Base-by-base conservation (phyloP, 2,888 invertebrate species). In the Bombylius major region DNA sequence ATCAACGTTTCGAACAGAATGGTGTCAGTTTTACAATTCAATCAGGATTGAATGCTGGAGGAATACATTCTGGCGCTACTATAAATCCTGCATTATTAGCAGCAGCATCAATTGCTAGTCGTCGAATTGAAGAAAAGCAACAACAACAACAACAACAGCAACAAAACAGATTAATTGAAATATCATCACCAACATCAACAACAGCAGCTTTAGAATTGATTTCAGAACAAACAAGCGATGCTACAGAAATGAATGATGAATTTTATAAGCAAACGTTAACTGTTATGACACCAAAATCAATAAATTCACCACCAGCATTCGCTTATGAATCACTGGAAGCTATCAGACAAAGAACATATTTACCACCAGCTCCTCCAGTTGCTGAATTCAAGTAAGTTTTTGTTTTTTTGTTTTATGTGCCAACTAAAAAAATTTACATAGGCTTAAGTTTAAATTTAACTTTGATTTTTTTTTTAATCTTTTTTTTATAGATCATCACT, bases 71-170 rank as follows among this genome's bases (percentile, higher is more conserved):
- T 14, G 55, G 61, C 12, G 65, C 64, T 39, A 71, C 71, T 8
- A 73, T 74, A 14, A 73, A 74, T 65, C 73, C 75, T 7, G 75
- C 72, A 4, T 62, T 75, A 50, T 63, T 75, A 4, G 75, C 72
- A 56, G 70, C 70, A 49, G 74, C 73, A 55, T 69, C 68, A 57
- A 64, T 71, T 60, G 70, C 69, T n/a, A 69, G 71, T n/a, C 67
- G 67, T 23, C 60, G 63, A 14, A 62, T 62, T 13, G 65, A 69
- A 50, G 67, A 65, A 32, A 64, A 65, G 59, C 66, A 66, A 58
- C 65, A 66, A 5, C 64, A 65, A 36, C 63, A 65, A 34, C 66
- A 68, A 9, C 67, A 68, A 8, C 59, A 62, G 60, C 66, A 66
- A 60, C 67, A 69, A 60, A 67, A 68, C 64, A 65, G 67, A 53